These are phyloP conservation scores for Pharmacophagus antenor DNA, from an alignment of 2,888 invertebrate species.

Conservation along the genomic window DNA sequence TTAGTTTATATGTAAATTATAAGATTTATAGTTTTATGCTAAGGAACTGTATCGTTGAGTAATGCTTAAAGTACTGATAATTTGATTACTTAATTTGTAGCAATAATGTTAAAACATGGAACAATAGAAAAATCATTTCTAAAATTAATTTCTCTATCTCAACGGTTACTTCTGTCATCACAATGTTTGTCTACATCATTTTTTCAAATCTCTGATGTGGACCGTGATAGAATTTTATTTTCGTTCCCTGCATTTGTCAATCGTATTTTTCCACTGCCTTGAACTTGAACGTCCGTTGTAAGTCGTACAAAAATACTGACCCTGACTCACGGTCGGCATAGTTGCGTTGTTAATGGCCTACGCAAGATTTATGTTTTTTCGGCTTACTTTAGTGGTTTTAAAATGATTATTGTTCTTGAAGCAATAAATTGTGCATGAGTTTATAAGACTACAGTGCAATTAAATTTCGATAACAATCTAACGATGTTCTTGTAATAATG, in stretches of 20 bases:
- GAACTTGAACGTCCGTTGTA: slow-evolving; percentile 29
- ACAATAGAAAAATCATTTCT: background rate
- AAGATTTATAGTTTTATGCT: too few species aligned
- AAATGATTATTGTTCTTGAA: background rate
- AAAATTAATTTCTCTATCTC: background rate
- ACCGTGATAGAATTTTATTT: slow-evolving; percentile 26
- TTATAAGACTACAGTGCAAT: background rate
- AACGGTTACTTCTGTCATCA: background rate
- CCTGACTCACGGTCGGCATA: slow-evolving; percentile 29
- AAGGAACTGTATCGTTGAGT: too few species aligned
- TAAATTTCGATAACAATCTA: too few species aligned
- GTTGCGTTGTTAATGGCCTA: slow-evolving; percentile 11
- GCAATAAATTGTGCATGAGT: background rate
- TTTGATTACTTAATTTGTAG: too few species aligned
- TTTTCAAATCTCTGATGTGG: slow-evolving; percentile 5
- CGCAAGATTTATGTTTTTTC: slow-evolving; percentile 1
- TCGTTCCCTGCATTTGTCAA: slow-evolving; percentile 20
- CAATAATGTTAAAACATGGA: background rate
- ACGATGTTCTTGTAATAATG: background rate
- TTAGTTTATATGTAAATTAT: too few species aligned
- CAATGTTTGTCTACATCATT: background rate
- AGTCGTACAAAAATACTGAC: slow-evolving; percentile 27
- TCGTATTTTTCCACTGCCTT: slow-evolving; percentile 29
- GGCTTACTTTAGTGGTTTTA: background rate
- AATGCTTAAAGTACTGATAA: too few species aligned